phyloP scores from a whole-genome alignment of 1,140 invertebrate species.

The Panagrolaimus sp. region DNA sequence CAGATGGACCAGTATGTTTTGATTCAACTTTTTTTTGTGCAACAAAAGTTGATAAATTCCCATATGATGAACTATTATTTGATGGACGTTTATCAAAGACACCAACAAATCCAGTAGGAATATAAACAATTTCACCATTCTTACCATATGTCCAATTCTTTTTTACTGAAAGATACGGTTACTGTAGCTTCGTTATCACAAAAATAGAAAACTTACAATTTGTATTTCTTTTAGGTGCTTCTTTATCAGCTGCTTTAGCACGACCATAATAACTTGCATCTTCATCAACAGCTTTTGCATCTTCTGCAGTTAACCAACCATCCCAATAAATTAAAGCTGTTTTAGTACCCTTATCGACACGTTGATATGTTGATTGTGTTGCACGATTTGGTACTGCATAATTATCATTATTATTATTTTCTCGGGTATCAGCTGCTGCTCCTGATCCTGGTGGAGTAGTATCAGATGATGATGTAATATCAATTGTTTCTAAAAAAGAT shows the following conservation, averaged over 20 bases:
- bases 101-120: neutral
- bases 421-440: no score
- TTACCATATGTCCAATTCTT: neutral
- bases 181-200: no score
- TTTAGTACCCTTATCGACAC: neutral
- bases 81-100: neutral
- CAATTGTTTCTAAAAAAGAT: no score
- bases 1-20: no score
- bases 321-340: conserved; percentile 5
- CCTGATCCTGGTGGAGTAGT: no score
- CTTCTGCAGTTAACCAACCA: neutral
- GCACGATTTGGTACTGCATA: neutral
- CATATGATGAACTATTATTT: neutral
- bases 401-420: no score
- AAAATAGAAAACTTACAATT: no score
- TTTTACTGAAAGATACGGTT: no score
- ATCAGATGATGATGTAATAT: no score
- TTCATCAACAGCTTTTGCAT: neutral
- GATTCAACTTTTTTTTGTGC: no score
- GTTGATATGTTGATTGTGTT: conserved; percentile 8
- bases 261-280: neutral
- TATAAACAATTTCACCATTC: neutral
- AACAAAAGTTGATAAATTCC: no score
- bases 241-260: neutral
- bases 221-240: neutral